These are phyloP conservation scores for Maniola hyperantus DNA, from an alignment of 2,888 invertebrate species.

Conservation along the genomic window DNA sequence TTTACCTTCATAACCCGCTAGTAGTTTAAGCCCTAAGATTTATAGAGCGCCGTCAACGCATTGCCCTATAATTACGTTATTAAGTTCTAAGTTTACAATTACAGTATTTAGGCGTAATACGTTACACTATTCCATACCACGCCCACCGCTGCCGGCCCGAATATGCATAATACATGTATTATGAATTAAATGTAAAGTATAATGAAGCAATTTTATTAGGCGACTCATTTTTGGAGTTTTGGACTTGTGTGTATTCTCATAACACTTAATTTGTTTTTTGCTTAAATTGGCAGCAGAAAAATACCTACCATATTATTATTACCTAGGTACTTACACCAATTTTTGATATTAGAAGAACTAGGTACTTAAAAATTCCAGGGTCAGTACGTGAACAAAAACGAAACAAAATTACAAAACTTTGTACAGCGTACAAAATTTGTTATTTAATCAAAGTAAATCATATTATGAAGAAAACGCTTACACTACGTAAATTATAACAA, in stretches of 20 bases:
- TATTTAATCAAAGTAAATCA: too few species aligned
- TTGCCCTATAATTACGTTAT: slow-evolving; percentile 40
- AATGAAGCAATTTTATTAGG: slow-evolving; percentile 33
- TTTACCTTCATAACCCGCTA: slow-evolving; percentile 1
- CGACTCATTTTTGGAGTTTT: slow-evolving; percentile 1
- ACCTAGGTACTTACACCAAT: too few species aligned
- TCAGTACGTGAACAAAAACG: too few species aligned
- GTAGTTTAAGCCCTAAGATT: slow-evolving; percentile 15
- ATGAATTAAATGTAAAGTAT: slow-evolving; percentile 37
- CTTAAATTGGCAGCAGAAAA: too few species aligned
- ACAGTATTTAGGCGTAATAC: slow-evolving; percentile 48
- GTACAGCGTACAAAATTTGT: too few species aligned
- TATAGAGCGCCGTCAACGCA: slow-evolving; percentile 17
- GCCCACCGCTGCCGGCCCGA: slow-evolving; percentile 44
- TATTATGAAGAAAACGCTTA: too few species aligned
- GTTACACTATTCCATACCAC: slow-evolving; percentile 49
- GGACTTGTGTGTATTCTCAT: neutral
- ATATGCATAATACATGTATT: slow-evolving; percentile 43
- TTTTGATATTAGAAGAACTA: too few species aligned
- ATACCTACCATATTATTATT: too few species aligned
- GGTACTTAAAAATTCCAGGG: too few species aligned
- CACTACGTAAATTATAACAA: neutral
- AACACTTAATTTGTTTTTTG: neutral
- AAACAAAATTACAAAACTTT: too few species aligned
- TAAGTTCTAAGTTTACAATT: slow-evolving; percentile 44